These are phyloP conservation scores for Dermatemys mawii DNA, from an alignment of 2,113 vertebrate species.

Conservation along the genomic window DNA sequence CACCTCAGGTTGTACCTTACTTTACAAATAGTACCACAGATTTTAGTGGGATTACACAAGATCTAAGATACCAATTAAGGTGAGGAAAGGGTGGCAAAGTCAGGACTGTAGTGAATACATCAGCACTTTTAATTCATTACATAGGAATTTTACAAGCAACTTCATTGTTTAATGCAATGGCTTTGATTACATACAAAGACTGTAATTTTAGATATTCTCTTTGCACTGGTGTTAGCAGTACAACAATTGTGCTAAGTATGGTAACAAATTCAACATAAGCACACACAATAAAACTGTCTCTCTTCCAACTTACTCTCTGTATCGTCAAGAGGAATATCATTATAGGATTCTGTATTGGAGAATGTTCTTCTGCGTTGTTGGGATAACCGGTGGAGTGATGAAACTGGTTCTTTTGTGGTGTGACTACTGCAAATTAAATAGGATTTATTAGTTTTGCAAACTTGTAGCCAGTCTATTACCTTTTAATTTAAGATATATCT, in stretches of 20 bases:
- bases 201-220: neutral
- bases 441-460: conserved; percentile 22
- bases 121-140: neutral
- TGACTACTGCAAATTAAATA: conserved; percentile 69
- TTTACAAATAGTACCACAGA: neutral
- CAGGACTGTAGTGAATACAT: neutral
- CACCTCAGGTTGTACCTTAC: neutral
- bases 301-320: conserved; percentile 80
- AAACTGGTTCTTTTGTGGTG: conserved; percentile 74
- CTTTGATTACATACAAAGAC: neutral
- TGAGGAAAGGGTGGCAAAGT: neutral
- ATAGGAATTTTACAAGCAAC: neutral
- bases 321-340: conserved; percentile 78
- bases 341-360: conserved; percentile 84
- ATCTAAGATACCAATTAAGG: neutral
- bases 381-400: conserved; percentile 73
- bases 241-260: neutral
- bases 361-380: conserved; percentile 82
- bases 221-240: rapidly evolving
- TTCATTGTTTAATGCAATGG: neutral
- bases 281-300: neutral
- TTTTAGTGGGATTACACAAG: neutral
- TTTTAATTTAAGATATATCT: neutral
- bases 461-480: neutral
- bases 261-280: neutral